These are phyloP conservation scores for Cherax destructor DNA, from an alignment of 1,140 invertebrate species.

Conservation along the genomic window DNA sequence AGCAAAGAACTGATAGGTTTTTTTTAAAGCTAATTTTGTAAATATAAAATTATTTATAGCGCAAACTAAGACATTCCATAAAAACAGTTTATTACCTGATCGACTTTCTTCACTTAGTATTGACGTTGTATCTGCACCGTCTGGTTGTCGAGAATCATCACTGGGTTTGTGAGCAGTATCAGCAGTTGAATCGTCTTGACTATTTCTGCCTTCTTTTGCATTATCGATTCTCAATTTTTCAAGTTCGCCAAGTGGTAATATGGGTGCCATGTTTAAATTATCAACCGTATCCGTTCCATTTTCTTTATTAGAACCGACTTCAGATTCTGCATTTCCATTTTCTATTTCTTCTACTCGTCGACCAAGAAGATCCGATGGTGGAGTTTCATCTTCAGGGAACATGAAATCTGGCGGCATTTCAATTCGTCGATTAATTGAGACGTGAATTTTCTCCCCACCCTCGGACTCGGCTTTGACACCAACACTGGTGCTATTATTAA, in stretches of 20 bases:
- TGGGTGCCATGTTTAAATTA: background rate
- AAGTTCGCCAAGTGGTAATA: constrained; percentile 34
- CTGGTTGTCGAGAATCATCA: constrained; percentile 47
- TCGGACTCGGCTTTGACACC: background rate
- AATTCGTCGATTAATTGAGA: constrained; percentile 84
- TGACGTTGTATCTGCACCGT: constrained; percentile 40
- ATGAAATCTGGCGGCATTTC: constrained; percentile 89
- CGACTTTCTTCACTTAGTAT: constrained; percentile 41
- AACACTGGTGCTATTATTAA: constrained; percentile 45
- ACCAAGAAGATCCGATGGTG: constrained; percentile 78
- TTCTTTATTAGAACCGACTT: background rate
- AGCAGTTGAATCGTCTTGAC: constrained; percentile 16
- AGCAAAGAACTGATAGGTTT: no score
- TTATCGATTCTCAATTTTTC: constrained; percentile 31
- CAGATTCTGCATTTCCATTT: background rate
- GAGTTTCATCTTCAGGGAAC: constrained; percentile 85
- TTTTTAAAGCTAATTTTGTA: no score
- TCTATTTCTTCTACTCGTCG: constrained; percentile 40
- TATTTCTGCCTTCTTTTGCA: constrained; percentile 16
- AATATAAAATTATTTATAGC: no score
- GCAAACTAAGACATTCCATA: no score
- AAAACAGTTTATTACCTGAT: background rate
- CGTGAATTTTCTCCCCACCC: constrained; percentile 76
- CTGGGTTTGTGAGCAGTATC: constrained; percentile 9
- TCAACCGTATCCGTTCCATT: constrained; percentile 30